phyloP scores from a whole-genome alignment of 2,113 vertebrate species.

The Helogale parvula region DNA sequence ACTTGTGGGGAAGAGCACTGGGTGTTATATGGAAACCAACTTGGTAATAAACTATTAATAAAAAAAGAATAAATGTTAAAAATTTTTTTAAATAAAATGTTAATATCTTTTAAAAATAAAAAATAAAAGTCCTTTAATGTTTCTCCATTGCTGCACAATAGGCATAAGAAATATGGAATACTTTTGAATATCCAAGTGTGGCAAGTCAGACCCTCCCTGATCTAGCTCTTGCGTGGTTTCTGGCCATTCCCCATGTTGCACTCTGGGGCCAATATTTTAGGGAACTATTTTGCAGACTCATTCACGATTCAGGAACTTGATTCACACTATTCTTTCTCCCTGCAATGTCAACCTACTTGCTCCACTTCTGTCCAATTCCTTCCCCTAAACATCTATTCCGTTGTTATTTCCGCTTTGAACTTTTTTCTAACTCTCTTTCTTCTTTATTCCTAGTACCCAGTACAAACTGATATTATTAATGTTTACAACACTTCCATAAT shows the following conservation, averaged over 20 bases:
- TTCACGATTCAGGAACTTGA: slow-evolving; percentile 38
- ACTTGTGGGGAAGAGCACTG: no score
- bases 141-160: slow-evolving; percentile 18
- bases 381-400: not conserved
- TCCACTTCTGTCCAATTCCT: not conserved
- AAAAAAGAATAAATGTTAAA: no score
- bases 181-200: not conserved
- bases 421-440: not conserved
- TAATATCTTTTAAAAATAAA: no score
- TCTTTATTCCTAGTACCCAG: not conserved
- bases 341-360: not conserved
- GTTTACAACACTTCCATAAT: not conserved
- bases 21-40: no score
- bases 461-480: not conserved
- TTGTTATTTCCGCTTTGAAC: not conserved
- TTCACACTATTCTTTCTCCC: not conserved
- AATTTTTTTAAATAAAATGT: no score
- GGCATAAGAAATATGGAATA: not conserved
- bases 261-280: not conserved
- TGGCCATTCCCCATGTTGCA: not conserved
- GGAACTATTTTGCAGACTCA: not conserved
- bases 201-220: not conserved
- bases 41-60: no score
- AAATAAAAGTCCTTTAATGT: not conserved
- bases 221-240: not conserved